Evolutionary conservation across 2,797 vertebrate species (phyloP), one percentile per base, ranked within the genome.

Genomic region (Buceros bicornis): DNA sequence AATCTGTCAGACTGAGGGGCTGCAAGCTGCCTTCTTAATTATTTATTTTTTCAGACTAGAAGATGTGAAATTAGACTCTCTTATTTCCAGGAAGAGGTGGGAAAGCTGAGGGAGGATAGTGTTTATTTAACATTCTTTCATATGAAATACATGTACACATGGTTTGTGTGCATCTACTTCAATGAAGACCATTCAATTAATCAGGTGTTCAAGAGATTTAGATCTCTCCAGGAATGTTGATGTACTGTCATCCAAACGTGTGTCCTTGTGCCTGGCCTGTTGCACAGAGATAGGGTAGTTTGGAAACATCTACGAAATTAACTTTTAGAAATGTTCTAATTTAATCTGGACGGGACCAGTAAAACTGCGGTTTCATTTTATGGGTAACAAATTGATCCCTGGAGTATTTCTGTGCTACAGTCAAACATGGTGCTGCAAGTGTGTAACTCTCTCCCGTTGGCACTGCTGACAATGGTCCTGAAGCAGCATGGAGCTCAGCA

Each of bases 351-450:
- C 85, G 89, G 93, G 85, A 87, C 78, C 90, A 95, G 87, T 85
- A 84, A 83, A 84, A 58, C 86, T 72, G 76, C 84, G 90, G 72
- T 95, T 89, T 93, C 26, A 58, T 88, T 87, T 93, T 92, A 48
- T 73, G 90, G 96, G 43, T 72, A 86, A 89, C 74, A 96, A 96
- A 82, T 53, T 71, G 67, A 94, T 83, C 72, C 76, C 83, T 58
- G 42, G 72, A 74, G 31, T 47, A 54, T 8, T 83, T 37, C 29
- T 79, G 45, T 71, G 57, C 26, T 70, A 22, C 58, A 57, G 35
- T n/a, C 20, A n/a, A 48, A 18, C 1, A 2, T 18, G 58, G 60
- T 62, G 70, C 70, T 82, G 47, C 4, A 62, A 62, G 51, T 2
- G 20, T n/a, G 40, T 43, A 64, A 56, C 81, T 71, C 26, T n/a